Conservation (phyloP, 2,888 invertebrate species). For the Spicauda simplicius region DNA sequence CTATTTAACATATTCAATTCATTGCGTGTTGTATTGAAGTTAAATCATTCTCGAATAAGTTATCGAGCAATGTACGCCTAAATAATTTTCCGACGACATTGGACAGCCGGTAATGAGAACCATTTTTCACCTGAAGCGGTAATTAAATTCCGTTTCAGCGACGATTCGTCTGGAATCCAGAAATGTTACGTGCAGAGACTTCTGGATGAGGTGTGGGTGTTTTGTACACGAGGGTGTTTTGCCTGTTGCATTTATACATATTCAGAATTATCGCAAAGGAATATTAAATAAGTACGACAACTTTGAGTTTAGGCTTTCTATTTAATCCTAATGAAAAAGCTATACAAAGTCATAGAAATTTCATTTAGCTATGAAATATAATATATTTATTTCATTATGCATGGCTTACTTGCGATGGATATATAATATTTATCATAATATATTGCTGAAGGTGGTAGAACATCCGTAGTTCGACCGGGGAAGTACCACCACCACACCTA, state of each 20-base stretch:
- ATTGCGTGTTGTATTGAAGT: not conserved
- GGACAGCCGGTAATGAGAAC: constrained; percentile 31
- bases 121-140: constrained; percentile 42
- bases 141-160: constrained; percentile 42
- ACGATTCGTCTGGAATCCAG: constrained; percentile 26
- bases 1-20: not conserved
- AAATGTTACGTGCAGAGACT: constrained; percentile 32
- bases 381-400: too few relatives aligned
- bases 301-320: too few relatives aligned
- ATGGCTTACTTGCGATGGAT: too few relatives aligned
- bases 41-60: not conserved
- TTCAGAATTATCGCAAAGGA: too few relatives aligned
- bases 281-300: too few relatives aligned
- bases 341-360: too few relatives aligned
- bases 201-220: not conserved
- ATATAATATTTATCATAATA: too few relatives aligned
- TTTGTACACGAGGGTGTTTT: not conserved
- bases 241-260: not conserved
- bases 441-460: too few relatives aligned
- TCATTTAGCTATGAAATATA: too few relatives aligned
- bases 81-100: constrained; percentile 2
- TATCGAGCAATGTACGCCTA: constrained; percentile 1
- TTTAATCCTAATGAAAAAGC: too few relatives aligned
- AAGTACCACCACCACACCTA: too few relatives aligned
- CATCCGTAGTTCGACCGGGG: too few relatives aligned